Percentiles rank a stretch among this genome's conserved stretches.
Conservation (phyloP, 2,797 vertebrate genomes). For the Poliocrania exsul region DNA sequence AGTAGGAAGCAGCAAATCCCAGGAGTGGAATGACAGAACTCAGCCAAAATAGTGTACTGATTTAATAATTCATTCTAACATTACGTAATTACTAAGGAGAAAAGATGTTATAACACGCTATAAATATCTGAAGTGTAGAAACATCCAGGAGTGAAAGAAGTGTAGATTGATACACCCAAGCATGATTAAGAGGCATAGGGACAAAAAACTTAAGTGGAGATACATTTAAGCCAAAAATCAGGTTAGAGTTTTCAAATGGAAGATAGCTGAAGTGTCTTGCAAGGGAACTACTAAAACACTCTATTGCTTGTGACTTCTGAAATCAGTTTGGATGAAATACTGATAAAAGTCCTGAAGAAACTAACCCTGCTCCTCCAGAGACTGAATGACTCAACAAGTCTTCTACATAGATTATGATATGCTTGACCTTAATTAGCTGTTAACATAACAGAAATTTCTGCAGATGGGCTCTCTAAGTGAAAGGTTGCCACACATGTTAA, state of each 20-base stretch:
- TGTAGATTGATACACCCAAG: neutral
- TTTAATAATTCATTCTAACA: neutral
- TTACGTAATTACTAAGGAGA: neutral
- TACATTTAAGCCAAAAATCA: neutral
- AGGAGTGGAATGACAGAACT: neutral
- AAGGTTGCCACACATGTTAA: fast-evolving
- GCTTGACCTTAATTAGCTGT: neutral
- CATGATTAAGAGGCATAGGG: neutral
- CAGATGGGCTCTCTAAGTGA: neutral
- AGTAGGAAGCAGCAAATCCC: neutral
- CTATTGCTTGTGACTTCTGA: neutral
- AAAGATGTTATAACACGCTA: neutral
- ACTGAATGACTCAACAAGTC: neutral
- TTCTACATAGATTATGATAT: neutral
- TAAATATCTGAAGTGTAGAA: neutral
- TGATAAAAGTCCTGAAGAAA: neutral
- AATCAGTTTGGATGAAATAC: neutral
- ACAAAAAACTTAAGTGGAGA: neutral
- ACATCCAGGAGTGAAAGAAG: neutral
- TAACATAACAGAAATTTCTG: neutral
- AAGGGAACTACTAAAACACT: neutral
- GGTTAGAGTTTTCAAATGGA: neutral
- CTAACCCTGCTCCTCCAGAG: neutral
- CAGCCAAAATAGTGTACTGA: neutral
- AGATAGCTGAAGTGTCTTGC: neutral